A percentile compares a stretch with the other conserved stretches of the same genome.
phyloP scores from a whole-genome alignment of 2,888 invertebrate genomes.

The Yponomeuta sedellus region DNA sequence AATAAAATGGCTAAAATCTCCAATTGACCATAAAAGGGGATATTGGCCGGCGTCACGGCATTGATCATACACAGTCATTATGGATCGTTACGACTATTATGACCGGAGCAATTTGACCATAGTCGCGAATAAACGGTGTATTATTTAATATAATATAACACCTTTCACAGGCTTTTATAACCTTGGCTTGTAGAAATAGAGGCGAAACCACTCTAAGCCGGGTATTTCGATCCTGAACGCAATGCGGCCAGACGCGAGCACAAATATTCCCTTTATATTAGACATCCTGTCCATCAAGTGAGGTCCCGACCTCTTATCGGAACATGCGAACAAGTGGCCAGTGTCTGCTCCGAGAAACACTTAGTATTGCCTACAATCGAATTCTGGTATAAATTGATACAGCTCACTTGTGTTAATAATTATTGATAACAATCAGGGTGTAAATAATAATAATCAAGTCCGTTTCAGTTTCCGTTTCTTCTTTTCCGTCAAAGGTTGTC shows the following conservation, averaged over 20 bases:
- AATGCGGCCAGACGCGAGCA: constrained; percentile 25
- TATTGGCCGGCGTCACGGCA: neutral
- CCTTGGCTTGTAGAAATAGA: neutral
- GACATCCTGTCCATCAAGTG: constrained; percentile 44
- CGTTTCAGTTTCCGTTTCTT: too few relatives aligned
- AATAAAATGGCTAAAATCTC: constrained; percentile 7
- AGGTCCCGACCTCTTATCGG: constrained; percentile 62
- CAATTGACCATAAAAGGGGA: neutral
- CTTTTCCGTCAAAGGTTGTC: too few relatives aligned
- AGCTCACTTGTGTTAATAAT: too few relatives aligned
- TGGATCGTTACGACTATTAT: neutral
- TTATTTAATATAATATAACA: constrained; percentile 7
- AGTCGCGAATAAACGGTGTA: neutral
- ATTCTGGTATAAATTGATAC: neutral
- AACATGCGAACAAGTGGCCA: constrained; percentile 35
- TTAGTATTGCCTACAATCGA: neutral
- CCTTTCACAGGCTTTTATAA: neutral
- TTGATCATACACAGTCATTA: constrained; percentile 5
- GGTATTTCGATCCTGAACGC: constrained; percentile 3
- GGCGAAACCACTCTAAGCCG: neutral
- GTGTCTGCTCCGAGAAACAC: constrained; percentile 34
- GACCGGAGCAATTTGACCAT: neutral
- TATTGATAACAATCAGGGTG: too few relatives aligned
- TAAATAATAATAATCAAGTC: too few relatives aligned
- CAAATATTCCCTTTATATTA: constrained; percentile 52